phyloP scores from a whole-genome alignment of 2,888 invertebrate species.

The Agriopis marginaria region DNA sequence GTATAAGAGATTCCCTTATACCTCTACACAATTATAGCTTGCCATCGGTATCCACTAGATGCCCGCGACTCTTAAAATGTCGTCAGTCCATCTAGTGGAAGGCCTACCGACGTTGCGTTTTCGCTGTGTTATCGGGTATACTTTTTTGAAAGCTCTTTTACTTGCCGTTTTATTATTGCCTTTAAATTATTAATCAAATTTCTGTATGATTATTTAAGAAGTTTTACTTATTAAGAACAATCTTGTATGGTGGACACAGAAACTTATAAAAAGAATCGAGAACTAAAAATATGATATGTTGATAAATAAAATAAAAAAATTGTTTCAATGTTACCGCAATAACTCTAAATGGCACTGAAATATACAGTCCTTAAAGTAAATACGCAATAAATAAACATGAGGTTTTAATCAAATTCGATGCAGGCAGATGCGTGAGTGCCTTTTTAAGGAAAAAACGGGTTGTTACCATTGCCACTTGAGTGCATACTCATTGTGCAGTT shows the following conservation, averaged over 20 bases:
- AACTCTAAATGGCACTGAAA: conserved; percentile 54
- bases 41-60: too few species aligned
- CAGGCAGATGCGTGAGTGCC: conserved; percentile 77
- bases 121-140: too few species aligned
- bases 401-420: conserved; percentile 84
- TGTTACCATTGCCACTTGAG: conserved; percentile 69
- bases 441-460: conserved; percentile 81
- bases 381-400: conserved; percentile 81
- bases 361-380: conserved; percentile 68
- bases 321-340: conserved; percentile 15
- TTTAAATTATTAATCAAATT: background rate
- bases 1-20: too few species aligned
- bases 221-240: background rate
- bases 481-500: conserved; percentile 45
- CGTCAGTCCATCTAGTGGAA: too few species aligned
- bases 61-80: too few species aligned
- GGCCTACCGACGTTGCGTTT: too few species aligned
- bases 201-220: background rate
- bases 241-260: background rate
- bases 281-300: background rate
- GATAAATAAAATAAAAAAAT: conserved; percentile 7
- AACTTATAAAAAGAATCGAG: background rate
- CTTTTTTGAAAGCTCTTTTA: background rate
- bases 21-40: too few species aligned
- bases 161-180: background rate